A percentile compares a stretch with the other conserved stretches of the same genome.
These are phyloP conservation scores for Spizaetus ornatus DNA, from an alignment of 2,113 vertebrate genomes.

Conservation along the genomic window DNA sequence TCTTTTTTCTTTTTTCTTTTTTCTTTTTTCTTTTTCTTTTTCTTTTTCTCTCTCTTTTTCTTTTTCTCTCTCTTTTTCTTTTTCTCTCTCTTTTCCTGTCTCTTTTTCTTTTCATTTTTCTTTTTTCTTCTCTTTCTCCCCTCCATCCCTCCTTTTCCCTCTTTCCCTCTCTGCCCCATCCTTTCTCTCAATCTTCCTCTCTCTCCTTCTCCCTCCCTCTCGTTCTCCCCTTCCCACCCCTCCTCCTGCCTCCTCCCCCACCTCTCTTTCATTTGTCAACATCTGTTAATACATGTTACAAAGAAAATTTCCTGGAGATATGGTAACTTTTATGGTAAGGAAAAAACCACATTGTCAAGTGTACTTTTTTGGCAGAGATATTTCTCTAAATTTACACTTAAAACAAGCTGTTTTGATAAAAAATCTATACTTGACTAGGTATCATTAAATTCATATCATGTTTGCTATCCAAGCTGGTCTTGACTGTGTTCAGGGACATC, in stretches of 20 bases:
- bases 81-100: neutral
- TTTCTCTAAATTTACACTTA: neutral
- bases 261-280: neutral
- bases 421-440: neutral
- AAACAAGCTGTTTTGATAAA: neutral
- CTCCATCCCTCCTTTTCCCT: neutral
- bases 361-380: neutral
- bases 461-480: constrained; percentile 4
- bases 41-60: neutral
- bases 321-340: neutral
- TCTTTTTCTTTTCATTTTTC: neutral
- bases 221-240: no score
- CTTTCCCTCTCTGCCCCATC: neutral
- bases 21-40: neutral
- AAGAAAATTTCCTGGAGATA: neutral
- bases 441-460: neutral
- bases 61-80: neutral
- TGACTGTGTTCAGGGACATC: neutral
- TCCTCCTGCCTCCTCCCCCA: accelerated
- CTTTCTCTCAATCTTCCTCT: no score
- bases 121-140: neutral
- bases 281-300: neutral
- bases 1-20: neutral
- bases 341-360: neutral
- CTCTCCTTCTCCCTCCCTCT: neutral